phyloP scores from a whole-genome alignment of 1,140 invertebrate species.

The Cotesia chilonis region DNA sequence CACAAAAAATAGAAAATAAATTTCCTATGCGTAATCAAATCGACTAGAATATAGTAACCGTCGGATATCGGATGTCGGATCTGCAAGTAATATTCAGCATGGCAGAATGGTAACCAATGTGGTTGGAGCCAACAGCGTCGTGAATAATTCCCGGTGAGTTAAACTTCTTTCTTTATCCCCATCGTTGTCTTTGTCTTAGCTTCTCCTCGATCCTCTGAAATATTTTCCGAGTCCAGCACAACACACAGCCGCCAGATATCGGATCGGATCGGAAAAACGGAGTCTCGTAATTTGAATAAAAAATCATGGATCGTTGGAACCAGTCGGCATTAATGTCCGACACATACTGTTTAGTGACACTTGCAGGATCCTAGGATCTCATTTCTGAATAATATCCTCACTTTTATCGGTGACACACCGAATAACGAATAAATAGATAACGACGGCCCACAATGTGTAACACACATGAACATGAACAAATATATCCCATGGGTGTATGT shows the following conservation, averaged over 20 bases:
- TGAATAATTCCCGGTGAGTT: slow-evolving; percentile 16
- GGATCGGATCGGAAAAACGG: not conserved
- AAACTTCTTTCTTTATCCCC: slow-evolving; percentile 1
- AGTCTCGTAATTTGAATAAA: slow-evolving; percentile 8
- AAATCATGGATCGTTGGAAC: slow-evolving; percentile 3
- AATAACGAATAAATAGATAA: too few relatives aligned
- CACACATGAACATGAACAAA: too few relatives aligned
- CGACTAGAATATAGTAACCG: slow-evolving; percentile 31
- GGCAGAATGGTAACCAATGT: slow-evolving; percentile 19
- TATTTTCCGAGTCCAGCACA: not conserved
- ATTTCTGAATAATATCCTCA: not conserved
- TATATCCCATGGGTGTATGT: too few relatives aligned
- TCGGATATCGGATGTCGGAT: not conserved
- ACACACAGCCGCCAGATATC: not conserved
- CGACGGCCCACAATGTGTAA: too few relatives aligned
- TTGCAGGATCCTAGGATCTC: not conserved
- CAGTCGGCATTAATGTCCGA: not conserved
- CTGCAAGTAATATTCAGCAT: slow-evolving; percentile 30
- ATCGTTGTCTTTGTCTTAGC: not conserved
- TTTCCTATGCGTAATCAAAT: slow-evolving; percentile 40
- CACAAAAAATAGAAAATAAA: slow-evolving; percentile 27
- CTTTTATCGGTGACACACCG: not conserved
- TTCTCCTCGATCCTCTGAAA: not conserved
- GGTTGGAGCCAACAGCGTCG: slow-evolving; percentile 26
- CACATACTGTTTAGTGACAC: not conserved